A percentile compares a stretch with the other conserved stretches of the same genome.
These are phyloP conservation scores for Percopsis omiscomaycus DNA, from an alignment of 2,797 vertebrate species.

Conservation along the genomic window DNA sequence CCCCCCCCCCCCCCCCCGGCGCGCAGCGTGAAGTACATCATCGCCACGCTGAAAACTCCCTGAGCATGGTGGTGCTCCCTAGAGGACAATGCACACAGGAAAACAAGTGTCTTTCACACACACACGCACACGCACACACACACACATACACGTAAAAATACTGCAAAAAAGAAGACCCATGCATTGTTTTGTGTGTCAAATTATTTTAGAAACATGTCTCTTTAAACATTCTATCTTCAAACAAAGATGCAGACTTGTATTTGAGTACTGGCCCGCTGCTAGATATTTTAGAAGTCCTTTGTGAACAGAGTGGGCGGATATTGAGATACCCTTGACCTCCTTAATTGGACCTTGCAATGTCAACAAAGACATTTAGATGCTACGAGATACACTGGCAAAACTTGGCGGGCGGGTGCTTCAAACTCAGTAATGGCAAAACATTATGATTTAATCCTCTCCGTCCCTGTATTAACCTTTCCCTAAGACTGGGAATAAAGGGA, in stretches of 20 bases:
- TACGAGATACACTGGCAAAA: conserved; percentile 37
- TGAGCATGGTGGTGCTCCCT: conserved; percentile 66
- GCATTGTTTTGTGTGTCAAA: too few relatives aligned
- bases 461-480: conserved; percentile 2
- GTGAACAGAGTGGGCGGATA: conserved; percentile 64
- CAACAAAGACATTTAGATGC: conserved; percentile 43
- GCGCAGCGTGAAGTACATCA: conserved; percentile 75
- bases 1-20: too few relatives aligned
- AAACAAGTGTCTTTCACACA: conserved; percentile 53
- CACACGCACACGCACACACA: conserved; percentile 7
- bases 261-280: too few relatives aligned
- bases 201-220: too few relatives aligned
- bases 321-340: conserved; percentile 56
- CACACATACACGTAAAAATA: not conserved
- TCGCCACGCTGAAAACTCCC: conserved; percentile 63
- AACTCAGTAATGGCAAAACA: conserved; percentile 7
- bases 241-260: too few relatives aligned
- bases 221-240: too few relatives aligned
- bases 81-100: conserved; percentile 64
- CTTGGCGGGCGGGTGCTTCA: conserved; percentile 14
- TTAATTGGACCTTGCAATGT: conserved; percentile 45
- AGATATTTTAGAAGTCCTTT: conserved; percentile 14
- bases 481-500: conserved; percentile 21
- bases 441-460: conserved; percentile 7
- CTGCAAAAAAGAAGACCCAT: not conserved